A percentile compares a stretch with the other conserved stretches of the same genome.
Evolutionary conservation across 2,888 invertebrate species (phyloP).

Genomic region (Lasioglossum vierecki): DNA sequence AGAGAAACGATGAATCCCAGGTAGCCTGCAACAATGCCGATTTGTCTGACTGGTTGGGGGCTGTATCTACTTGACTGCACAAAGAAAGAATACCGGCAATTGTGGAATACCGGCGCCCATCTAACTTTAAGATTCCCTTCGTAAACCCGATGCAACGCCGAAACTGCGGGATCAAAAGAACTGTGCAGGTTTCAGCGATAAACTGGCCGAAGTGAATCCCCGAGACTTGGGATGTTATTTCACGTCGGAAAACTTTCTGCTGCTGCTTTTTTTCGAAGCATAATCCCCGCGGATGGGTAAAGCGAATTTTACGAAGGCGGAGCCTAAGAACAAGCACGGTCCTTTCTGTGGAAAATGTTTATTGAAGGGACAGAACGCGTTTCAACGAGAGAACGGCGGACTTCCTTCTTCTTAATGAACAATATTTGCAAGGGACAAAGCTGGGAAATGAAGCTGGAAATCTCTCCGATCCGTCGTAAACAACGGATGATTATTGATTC

Average conservation of each 20-base stretch:
- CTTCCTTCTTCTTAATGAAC: neutral
- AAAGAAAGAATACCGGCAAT: conserved; percentile 22
- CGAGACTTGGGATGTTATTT: conserved; percentile 24
- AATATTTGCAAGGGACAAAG: neutral
- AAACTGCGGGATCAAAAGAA: neutral
- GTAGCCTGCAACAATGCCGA: conserved; percentile 10
- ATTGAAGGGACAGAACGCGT: neutral
- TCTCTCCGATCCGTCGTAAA: too few relatives aligned
- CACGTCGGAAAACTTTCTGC: conserved; percentile 20
- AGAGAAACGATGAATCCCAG: neutral
- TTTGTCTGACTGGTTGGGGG: conserved; percentile 6
- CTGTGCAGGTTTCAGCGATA: conserved; percentile 31
- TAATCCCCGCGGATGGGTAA: neutral
- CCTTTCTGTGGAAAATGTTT: conserved; percentile 3
- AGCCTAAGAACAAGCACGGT: conserved; percentile 11
- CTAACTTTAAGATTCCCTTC: conserved; percentile 8
- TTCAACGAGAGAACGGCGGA: neutral
- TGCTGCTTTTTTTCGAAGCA: conserved; percentile 9
- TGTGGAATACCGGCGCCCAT: neutral
- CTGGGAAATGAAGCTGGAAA: neutral
- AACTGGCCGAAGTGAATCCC: conserved; percentile 36
- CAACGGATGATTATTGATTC: too few relatives aligned
- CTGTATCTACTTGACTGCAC: conserved; percentile 24
- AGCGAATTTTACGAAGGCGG: conserved; percentile 3
- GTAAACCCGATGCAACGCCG: conserved; percentile 7